A percentile compares a stretch with the other conserved stretches of the same genome.
These are phyloP conservation scores for Pachypanchax playfairii DNA, from an alignment of 2,113 vertebrate genomes.

Conservation along the genomic window DNA sequence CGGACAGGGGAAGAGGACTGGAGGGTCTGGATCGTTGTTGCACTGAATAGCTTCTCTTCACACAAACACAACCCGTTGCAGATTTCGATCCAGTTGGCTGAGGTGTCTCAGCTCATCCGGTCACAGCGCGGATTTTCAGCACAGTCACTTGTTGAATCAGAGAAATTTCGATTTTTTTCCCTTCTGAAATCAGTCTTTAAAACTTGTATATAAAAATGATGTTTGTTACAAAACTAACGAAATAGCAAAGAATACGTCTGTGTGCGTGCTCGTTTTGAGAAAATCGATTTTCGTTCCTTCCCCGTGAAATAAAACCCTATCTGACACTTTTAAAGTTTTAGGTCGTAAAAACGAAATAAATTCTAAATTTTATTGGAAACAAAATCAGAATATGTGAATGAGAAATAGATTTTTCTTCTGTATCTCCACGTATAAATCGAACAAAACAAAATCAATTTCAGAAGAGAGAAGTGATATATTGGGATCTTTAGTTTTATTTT, in stretches of 20 bases:
- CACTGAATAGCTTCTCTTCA: conserved; percentile 11
- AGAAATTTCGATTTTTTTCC: not conserved
- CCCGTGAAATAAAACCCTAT: not conserved
- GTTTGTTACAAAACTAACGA: not conserved
- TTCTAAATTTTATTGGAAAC: not conserved
- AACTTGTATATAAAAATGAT: not conserved
- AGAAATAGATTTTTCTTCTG: not conserved
- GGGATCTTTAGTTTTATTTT: too few relatives aligned
- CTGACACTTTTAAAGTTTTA: not conserved
- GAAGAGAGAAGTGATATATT: too few relatives aligned
- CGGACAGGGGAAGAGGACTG: not conserved
- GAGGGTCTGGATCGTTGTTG: conserved; percentile 6
- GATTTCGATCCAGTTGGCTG: conserved; percentile 15
- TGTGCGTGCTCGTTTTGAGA: not conserved
- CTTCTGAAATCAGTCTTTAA: not conserved
- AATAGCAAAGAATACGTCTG: not conserved
- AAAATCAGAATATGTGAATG: not conserved
- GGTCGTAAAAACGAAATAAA: not conserved
- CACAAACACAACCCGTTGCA: not conserved
- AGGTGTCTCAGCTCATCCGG: not conserved
- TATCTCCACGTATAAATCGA: not conserved
- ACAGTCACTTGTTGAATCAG: conserved; percentile 38
- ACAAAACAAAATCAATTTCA: not conserved
- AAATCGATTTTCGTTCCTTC: not conserved
- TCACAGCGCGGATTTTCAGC: conserved; percentile 20